Percentiles rank a stretch among this genome's conserved stretches.
phyloP scores from a whole-genome alignment of 2,113 vertebrate species.

The Gallinago jamesoni region DNA sequence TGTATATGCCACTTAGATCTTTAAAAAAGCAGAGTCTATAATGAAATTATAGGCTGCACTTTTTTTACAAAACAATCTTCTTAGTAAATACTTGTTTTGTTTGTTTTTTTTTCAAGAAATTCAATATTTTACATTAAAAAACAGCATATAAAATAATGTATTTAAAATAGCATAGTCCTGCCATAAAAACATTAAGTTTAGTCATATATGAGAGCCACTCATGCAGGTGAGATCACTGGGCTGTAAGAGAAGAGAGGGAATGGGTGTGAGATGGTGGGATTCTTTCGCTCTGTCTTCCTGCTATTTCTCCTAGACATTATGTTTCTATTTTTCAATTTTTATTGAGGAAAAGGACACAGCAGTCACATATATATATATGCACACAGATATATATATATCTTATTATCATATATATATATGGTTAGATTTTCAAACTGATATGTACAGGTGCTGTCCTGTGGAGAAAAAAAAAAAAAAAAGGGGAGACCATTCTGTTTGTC shows the following conservation, averaged over 20 bases:
- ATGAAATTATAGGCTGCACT: not conserved
- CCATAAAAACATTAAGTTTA: not conserved
- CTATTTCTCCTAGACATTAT: not conserved
- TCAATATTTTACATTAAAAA: not conserved
- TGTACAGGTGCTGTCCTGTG: not conserved
- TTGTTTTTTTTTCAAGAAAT: not conserved
- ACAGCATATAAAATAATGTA: not conserved
- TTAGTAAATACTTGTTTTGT: not conserved
- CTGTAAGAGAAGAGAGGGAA: not conserved
- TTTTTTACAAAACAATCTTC: not conserved
- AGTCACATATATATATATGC: not conserved
- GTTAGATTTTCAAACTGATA: not conserved
- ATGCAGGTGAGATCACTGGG: not conserved
- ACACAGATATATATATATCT: not conserved
- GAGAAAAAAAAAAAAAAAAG: not conserved
- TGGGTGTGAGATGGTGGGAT: not conserved
- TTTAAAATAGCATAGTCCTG: not conserved
- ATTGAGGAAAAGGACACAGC: not conserved
- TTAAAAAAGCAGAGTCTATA: conserved; percentile 22
- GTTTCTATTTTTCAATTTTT: not conserved
- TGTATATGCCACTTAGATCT: not conserved
- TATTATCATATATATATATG: not conserved
- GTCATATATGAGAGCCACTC: not conserved
- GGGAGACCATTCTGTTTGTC: not conserved
- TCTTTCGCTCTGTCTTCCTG: not conserved